phyloP scores from a whole-genome alignment of 1,140 invertebrate genomes.

The Kradibia gibbosae region DNA sequence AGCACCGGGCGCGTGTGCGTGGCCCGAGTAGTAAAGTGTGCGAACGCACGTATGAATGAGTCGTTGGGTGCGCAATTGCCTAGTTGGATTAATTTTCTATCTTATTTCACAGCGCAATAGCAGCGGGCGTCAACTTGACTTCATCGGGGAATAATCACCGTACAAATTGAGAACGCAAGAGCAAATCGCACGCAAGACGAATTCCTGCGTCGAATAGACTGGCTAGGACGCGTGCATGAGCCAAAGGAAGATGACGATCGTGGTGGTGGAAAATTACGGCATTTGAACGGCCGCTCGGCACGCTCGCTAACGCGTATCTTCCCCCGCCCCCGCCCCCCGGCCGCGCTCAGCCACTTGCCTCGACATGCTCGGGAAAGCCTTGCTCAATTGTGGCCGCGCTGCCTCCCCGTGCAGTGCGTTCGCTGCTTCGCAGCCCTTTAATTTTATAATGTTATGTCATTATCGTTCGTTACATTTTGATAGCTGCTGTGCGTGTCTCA shows the following conservation, averaged over 20 bases:
- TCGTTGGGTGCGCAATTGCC: too few species aligned
- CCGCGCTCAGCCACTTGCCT: neutral
- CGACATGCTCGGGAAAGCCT: too few species aligned
- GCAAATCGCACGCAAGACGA: neutral
- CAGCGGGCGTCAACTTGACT: neutral
- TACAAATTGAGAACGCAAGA: conserved; percentile 8
- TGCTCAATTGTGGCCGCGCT: too few species aligned
- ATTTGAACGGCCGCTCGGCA: neutral
- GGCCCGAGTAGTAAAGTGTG: neutral
- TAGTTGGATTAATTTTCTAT: too few species aligned
- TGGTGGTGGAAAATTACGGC: conserved; percentile 14
- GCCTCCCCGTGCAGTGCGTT: too few species aligned
- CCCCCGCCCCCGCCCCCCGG: neutral
- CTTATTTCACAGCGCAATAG: neutral
- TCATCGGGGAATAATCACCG: neutral
- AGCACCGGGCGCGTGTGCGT: neutral
- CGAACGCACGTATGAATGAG: neutral
- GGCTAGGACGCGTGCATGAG: neutral
- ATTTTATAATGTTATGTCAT: too few species aligned
- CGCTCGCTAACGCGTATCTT: neutral
- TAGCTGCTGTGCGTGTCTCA: too few species aligned
- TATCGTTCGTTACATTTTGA: too few species aligned
- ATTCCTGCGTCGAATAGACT: neutral
- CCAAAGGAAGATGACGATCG: too few species aligned
- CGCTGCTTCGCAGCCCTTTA: too few species aligned